Evolutionary conservation across 2,888 invertebrate genomes (phyloP).

Genomic region (Machimus atricapillus): DNA sequence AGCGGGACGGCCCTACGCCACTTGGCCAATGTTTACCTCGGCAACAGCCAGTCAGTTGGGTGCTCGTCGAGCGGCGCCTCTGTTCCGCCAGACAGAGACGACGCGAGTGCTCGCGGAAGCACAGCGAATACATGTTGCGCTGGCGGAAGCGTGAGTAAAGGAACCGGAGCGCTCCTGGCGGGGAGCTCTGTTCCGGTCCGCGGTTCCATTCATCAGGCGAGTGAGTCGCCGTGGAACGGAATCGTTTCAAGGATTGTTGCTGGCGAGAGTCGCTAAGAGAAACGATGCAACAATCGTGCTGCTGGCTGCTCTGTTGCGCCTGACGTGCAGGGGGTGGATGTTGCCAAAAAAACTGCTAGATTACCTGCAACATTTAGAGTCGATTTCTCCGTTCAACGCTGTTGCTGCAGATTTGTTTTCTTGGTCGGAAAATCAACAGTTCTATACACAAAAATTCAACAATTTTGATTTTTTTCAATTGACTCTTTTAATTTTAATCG

Average conservation of each 20-base stretch:
- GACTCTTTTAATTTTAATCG: no score
- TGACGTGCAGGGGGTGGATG: neutral
- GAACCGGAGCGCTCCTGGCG: slow-evolving; percentile 11
- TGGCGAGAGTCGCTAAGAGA: neutral
- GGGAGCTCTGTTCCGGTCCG: neutral
- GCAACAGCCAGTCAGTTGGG: slow-evolving; percentile 36
- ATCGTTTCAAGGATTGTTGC: neutral
- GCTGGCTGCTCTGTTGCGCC: neutral
- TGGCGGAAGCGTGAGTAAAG: neutral
- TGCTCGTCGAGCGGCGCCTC: neutral
- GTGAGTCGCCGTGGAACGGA: neutral
- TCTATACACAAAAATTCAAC: neutral
- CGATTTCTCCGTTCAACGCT: neutral
- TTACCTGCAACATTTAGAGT: neutral
- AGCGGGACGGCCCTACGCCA: neutral
- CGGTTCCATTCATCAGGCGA: neutral
- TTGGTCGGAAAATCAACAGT: neutral
- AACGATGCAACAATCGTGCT: neutral
- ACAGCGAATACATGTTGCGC: neutral
- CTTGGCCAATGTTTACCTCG: slow-evolving; percentile 28
- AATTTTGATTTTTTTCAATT: neutral
- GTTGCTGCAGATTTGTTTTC: neutral
- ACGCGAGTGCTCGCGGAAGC: slow-evolving; percentile 5
- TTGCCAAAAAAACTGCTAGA: neutral
- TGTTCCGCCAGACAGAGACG: neutral